Percentiles rank a stretch among this genome's conserved stretches.
phyloP scores from a whole-genome alignment of 2,797 vertebrate species.

The Acropternis orthonyx region DNA sequence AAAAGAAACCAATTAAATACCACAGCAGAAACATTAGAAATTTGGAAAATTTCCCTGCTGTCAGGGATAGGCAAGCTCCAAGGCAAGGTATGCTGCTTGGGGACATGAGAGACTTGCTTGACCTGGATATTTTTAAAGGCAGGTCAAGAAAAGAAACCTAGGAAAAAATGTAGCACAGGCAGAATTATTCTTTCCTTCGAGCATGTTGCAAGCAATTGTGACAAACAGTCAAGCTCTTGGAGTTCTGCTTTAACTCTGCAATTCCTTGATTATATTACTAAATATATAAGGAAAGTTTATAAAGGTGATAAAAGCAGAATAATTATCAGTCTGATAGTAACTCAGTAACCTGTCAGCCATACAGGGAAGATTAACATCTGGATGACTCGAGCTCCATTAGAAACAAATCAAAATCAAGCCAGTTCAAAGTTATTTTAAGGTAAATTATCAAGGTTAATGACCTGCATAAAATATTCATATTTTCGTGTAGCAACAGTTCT shows the following conservation, averaged over 20 bases:
- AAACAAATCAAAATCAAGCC: slow-evolving; percentile 38
- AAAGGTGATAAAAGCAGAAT: neutral
- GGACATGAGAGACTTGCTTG: neutral
- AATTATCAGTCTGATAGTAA: neutral
- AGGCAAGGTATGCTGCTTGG: neutral
- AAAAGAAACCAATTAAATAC: neutral
- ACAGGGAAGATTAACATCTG: slow-evolving; percentile 4
- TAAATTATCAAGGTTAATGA: slow-evolving; percentile 42
- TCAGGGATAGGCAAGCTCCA: neutral
- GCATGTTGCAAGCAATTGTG: neutral
- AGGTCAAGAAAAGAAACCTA: neutral
- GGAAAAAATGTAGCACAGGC: neutral
- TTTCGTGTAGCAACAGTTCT: neutral
- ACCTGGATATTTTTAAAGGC: neutral
- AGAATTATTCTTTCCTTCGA: neutral
- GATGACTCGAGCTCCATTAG: slow-evolving; percentile 1
- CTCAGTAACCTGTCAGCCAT: neutral
- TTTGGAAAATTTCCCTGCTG: neutral
- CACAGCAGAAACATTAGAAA: neutral
- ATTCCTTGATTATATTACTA: neutral
- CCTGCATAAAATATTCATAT: slow-evolving; percentile 46
- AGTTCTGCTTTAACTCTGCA: neutral
- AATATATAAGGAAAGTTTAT: neutral
- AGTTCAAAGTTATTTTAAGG: slow-evolving; percentile 46
- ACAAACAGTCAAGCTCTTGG: neutral